These are phyloP conservation scores for Scaptomyza graminum DNA, from an alignment of 1,140 invertebrate genomes.

Conservation along the genomic window DNA sequence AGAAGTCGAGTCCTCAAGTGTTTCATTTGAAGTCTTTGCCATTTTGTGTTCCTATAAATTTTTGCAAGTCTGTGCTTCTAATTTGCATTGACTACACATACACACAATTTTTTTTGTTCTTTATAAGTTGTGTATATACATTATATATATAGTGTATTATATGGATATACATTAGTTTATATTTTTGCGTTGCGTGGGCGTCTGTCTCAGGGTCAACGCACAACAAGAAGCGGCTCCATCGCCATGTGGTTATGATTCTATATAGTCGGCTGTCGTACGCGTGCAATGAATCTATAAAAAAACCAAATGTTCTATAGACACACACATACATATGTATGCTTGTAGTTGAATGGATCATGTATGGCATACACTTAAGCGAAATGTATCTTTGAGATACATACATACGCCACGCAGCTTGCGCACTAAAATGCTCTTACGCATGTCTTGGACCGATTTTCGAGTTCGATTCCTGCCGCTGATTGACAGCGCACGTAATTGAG, in stretches of 20 bases:
- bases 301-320: not conserved
- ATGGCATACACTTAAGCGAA: conserved; percentile 75
- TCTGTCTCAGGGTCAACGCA: conserved; percentile 75
- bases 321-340: conserved; percentile 21
- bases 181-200: conserved; percentile 72
- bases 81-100: conserved; percentile 1
- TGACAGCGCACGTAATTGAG: conserved; percentile 77
- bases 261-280: conserved; percentile 47
- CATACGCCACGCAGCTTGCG: conserved; percentile 34
- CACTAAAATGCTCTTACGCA: conserved; percentile 66
- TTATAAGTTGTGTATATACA: not conserved
- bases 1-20: conserved; percentile 28
- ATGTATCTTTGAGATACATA: conserved; percentile 74
- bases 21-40: conserved; percentile 20
- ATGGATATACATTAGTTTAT: conserved; percentile 70
- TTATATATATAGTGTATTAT: conserved; percentile 33
- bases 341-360: conserved; percentile 70
- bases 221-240: conserved; percentile 33
- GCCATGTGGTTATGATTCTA: conserved; percentile 48
- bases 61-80: conserved; percentile 2
- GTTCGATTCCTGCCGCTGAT: conserved; percentile 70
- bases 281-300: conserved; percentile 37
- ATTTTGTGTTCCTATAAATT: conserved; percentile 1
- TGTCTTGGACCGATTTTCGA: conserved; percentile 53
- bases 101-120: not conserved